Evolutionary conservation across 2,888 invertebrate genomes (phyloP), one percentile per base, ranked within the genome.

Genomic region (Drosophila borborema): DNA sequence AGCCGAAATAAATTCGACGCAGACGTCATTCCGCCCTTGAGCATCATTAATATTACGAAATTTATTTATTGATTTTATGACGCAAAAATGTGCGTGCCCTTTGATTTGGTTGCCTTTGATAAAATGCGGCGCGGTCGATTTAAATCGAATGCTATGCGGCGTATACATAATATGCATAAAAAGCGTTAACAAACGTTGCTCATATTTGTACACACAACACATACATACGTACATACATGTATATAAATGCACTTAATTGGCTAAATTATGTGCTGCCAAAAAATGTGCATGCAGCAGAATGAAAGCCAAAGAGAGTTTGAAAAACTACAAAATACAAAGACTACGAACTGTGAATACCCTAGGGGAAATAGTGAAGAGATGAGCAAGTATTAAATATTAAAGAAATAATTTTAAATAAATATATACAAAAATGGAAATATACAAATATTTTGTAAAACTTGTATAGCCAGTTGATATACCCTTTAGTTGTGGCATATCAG

Each of bases 41-140:
- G 62, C 60, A 58, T 64, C 64, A 66, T 68, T 82, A 80, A 79
- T 88, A 72, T 74, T 74, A 70, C 64, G 69, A 67, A 74, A 83
- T 87, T 71, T 78, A 72, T 78, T 84, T 84, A 84, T 84, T 86
- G 86, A 84, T 88, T 84, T 88, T 86, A 69, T 72, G 66, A 56
- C 46, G 43, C 43, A 49, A 51, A 60, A 51, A 53, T 72, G 28
- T 59, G 38, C 58, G 40, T 46, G 23, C 12, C 36, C 43, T 10
- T 28, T 56, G 40, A 65, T 58, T 56, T 59, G 51, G 38, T 60
- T 58, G 49, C 18, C 64, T 38, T 49, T 61, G 53, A 48, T 65
- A 61, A 67, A 72, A 58, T 61, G 54, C 56, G 60, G 56, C 60
- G 49, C 49, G 60, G 46, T 23, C 18, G 54, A n/a, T 64, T 74